Evolutionary conservation across 1,140 invertebrate species (phyloP).

Genomic region (Aphelinus certus): DNA sequence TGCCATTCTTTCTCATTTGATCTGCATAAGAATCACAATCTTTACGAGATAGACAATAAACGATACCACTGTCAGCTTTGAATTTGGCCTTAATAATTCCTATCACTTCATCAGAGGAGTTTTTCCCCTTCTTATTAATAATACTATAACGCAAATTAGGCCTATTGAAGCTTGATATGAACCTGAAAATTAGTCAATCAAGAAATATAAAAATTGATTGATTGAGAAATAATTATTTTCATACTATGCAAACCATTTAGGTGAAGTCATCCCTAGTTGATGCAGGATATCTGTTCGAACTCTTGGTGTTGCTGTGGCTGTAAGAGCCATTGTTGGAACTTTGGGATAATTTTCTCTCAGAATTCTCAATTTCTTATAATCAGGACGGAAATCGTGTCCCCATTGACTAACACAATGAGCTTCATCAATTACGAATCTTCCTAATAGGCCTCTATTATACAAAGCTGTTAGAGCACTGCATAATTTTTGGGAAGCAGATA

Average conservation of each 20-base stretch:
- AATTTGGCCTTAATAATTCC: constrained; percentile 77
- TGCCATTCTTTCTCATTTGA: constrained; percentile 71
- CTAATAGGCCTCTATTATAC: constrained; percentile 66
- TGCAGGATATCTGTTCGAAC: constrained; percentile 91
- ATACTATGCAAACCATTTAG: constrained; percentile 76
- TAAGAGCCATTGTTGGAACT: constrained; percentile 89
- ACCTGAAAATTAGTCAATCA: constrained; percentile 56
- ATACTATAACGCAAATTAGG: constrained; percentile 90
- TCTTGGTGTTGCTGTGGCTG: constrained; percentile 93
- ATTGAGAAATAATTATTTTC: no score
- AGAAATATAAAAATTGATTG: background rate
- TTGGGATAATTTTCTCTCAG: constrained; percentile 75
- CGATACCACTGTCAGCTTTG: constrained; percentile 82
- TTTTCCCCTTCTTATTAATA: constrained; percentile 75
- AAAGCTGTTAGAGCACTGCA: constrained; percentile 68
- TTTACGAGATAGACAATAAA: constrained; percentile 95
- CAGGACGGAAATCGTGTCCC: constrained; percentile 97
- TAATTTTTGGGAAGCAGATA: constrained; percentile 77
- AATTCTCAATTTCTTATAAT: constrained; percentile 88
- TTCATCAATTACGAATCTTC: constrained; percentile 89
- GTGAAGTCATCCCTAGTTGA: constrained; percentile 81
- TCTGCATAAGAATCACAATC: constrained; percentile 84
- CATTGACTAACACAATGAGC: constrained; percentile 98
- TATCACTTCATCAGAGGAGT: constrained; percentile 74
- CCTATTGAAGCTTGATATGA: constrained; percentile 86